Conservation (phyloP, 1,140 invertebrate genomes). For the Calosoma granatense region DNA sequence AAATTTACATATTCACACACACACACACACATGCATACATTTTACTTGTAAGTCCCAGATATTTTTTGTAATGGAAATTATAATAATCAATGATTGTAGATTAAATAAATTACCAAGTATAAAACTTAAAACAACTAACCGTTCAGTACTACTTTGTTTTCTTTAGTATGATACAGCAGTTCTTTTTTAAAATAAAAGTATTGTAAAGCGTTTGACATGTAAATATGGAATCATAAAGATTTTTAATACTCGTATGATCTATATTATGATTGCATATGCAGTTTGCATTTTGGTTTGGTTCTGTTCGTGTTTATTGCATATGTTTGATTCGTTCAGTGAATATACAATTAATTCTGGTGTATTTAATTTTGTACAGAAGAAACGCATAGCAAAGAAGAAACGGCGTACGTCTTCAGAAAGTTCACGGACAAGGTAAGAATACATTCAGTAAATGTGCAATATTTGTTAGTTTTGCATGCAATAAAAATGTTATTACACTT, state of each 20-base stretch:
- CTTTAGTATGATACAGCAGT: too few relatives aligned
- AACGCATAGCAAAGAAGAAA: slow-evolving; percentile 38
- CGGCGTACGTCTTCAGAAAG: slow-evolving; percentile 33
- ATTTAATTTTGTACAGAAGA: slow-evolving; percentile 40
- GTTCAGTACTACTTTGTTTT: slow-evolving; percentile 29
- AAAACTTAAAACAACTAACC: slow-evolving; percentile 34
- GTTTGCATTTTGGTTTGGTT: slow-evolving; percentile 37
- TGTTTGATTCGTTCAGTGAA: slow-evolving; percentile 40
- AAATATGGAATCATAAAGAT: too few relatives aligned
- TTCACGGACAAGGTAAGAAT: slow-evolving; percentile 36
- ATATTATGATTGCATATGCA: slow-evolving; percentile 28
- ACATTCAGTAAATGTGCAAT: not conserved
- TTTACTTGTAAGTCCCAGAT: slow-evolving; percentile 10
- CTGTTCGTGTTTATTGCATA: slow-evolving; percentile 21
- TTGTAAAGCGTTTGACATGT: too few relatives aligned
- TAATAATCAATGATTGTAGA: slow-evolving; percentile 25
- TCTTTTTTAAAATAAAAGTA: too few relatives aligned
- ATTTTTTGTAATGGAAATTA: slow-evolving; percentile 8
- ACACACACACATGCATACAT: too few relatives aligned
- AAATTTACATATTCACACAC: too few relatives aligned
- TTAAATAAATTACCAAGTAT: slow-evolving; percentile 28
- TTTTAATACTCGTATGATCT: too few relatives aligned
- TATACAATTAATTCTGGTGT: slow-evolving; percentile 15
- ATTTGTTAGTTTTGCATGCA: too few relatives aligned
- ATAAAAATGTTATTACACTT: too few relatives aligned